Base-by-base conservation (phyloP, 1,140 invertebrate species). In the Metopolophium dirhodum region DNA sequence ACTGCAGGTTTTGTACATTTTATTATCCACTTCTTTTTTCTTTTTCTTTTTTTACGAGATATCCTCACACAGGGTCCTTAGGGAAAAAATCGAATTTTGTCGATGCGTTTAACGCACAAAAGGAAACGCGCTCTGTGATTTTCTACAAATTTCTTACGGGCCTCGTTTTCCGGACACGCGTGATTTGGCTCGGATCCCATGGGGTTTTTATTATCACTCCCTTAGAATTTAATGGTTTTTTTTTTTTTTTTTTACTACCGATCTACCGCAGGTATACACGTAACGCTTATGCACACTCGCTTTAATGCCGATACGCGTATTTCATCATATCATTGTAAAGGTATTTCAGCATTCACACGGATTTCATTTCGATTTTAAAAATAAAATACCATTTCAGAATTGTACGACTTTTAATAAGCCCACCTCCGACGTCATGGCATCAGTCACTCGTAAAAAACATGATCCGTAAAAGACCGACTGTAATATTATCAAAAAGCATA, bases 121-220 rank as follows among this genome's bases (percentile, higher is more conserved):
- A 57, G n/a, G 22, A 89, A 57, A 89, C 88, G 23, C 37, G 41
- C 85, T 30, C 37, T 47, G 35, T 37, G 49, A 22, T 89, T 57
- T 54, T 57, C 35, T 57, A 57, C 88, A 57, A 89, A 89, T 89
- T 89, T 89, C 88, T 57, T 89, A 57, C 51, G 88, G 22, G 51
- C 22, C 49, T 89, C 88, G 88, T 89, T 57, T 57, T 89, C 88
- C 49, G 88, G 88, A 89, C 88, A 89, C 88, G 51, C 88, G 88
- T 54, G 88, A 89, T 89, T 57, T 57, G 88, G 88, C 35, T 89
- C 51, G 35, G 88, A 89, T 89, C 88, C 88, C 88, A 57, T 54
- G 88, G 51, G n/a, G 54, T 57, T 89, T 89, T 89, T 57, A 57
- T 41, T 57, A 89, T 89, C 88, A 37, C 45, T 54, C 88, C 49